Evolutionary conservation across 2,797 vertebrate genomes (phyloP).

Genomic region (Mus minutoides): DNA sequence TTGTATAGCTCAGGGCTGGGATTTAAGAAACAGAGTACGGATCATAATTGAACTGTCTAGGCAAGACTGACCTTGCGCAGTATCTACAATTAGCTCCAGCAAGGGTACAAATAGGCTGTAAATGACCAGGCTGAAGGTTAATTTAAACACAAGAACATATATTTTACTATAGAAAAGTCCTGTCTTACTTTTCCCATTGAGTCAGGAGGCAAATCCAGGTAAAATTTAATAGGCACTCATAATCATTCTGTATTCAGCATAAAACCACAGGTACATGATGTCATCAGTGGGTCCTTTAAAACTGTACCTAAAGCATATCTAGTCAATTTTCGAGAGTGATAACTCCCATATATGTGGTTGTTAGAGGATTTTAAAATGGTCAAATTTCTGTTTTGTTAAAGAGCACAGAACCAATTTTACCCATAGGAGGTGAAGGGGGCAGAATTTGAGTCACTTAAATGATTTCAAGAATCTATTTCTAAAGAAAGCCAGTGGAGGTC

Average conservation of each 20-base stretch:
- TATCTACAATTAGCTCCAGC: conserved; percentile 49
- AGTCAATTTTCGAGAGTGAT: conserved; percentile 55
- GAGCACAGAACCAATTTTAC: conserved; percentile 22
- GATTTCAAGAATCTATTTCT: conserved; percentile 55
- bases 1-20: conserved; percentile 48
- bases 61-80: conserved; percentile 47
- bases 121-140: background rate
- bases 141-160: background rate
- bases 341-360: conserved; percentile 1
- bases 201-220: conserved; percentile 18
- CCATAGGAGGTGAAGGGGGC: background rate
- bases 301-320: conserved; percentile 53
- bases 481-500: background rate
- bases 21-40: background rate
- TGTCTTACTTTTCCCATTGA: background rate
- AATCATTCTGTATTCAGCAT: background rate
- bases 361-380: conserved; percentile 41
- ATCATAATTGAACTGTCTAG: conserved; percentile 46
- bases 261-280: background rate
- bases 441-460: conserved; percentile 39
- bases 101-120: conserved; percentile 23
- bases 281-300: background rate
- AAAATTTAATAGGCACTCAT: conserved; percentile 60
- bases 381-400: conserved; percentile 67
- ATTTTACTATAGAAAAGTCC: conserved; percentile 34